Percentiles rank a stretch among this genome's conserved stretches.
Conservation (phyloP, 2,113 vertebrate genomes). For the Colaptes auratus region DNA sequence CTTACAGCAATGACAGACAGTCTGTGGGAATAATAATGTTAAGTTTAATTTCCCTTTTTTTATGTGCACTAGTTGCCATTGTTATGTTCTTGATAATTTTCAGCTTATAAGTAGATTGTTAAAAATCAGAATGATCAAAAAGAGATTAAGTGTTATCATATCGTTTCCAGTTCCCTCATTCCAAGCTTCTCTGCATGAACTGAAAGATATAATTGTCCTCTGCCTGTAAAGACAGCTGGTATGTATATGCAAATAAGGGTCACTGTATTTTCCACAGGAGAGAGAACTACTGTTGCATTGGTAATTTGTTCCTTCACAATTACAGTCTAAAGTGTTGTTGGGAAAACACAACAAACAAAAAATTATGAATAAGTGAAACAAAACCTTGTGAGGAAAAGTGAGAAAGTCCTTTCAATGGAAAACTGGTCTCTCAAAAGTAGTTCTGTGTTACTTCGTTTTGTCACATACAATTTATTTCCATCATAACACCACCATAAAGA, state of each 20-base stretch:
- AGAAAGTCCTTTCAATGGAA: not conserved
- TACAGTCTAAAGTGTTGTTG: not conserved
- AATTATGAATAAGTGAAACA: not conserved
- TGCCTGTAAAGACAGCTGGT: conserved; percentile 41
- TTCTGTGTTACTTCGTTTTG: not conserved
- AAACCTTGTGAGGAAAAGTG: not conserved
- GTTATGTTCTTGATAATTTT: not conserved
- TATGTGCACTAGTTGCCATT: not conserved
- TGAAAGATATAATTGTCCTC: conserved; percentile 53
- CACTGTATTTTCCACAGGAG: conserved; percentile 30
- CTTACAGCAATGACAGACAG: not conserved
- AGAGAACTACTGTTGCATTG: not conserved
- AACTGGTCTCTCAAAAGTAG: not conserved
- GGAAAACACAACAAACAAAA: not conserved
- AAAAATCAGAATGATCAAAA: not conserved
- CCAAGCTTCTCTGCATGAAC: conserved; percentile 17
- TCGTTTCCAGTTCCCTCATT: conserved; percentile 2
- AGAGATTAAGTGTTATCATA: not conserved
- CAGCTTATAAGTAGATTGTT: not conserved
- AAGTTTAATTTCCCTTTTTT: not conserved
- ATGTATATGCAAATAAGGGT: conserved; percentile 45
- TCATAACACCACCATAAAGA: not conserved
- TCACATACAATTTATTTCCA: not conserved
- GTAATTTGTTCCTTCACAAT: not conserved
- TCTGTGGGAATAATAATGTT: not conserved